phyloP scores from a whole-genome alignment of 2,888 invertebrate genomes.

The Lasiommata megera region DNA sequence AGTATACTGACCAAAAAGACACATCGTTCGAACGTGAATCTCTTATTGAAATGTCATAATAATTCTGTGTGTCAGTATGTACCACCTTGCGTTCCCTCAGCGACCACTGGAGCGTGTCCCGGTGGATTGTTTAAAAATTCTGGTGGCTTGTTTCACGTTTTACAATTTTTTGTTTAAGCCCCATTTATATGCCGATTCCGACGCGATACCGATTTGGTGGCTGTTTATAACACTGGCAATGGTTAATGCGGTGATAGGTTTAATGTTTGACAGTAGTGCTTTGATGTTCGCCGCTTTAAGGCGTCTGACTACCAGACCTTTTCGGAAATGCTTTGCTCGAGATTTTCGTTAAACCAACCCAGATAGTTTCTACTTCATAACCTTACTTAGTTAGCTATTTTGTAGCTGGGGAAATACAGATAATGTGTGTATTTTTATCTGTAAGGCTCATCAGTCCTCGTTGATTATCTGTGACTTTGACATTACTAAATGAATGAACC shows the following conservation, averaged over 20 bases:
- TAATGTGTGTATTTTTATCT: no score
- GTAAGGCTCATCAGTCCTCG: no score
- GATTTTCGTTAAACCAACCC: no score
- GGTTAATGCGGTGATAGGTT: constrained; percentile 16
- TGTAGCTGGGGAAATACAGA: no score
- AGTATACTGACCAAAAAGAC: not conserved
- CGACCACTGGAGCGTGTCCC: constrained; percentile 45
- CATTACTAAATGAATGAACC: no score
- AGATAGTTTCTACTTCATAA: no score
- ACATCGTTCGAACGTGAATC: no score
- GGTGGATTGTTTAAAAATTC: constrained; percentile 48
- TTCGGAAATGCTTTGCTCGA: no score
- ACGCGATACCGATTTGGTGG: constrained; percentile 26
- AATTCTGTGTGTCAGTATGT: constrained; percentile 28
- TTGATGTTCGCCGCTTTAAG: constrained; percentile 11
- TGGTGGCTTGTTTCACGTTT: constrained; percentile 41
- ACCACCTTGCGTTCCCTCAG: constrained; percentile 29
- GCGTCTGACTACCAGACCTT: no score
- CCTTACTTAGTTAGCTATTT: no score
- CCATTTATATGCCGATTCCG: constrained; percentile 38
- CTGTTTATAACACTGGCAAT: constrained; percentile 24
- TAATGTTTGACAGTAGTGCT: constrained; percentile 17
- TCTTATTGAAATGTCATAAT: not conserved
- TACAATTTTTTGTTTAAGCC: constrained; percentile 40
- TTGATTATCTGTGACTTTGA: no score